These are phyloP conservation scores for Phymatocera aterrima DNA, from an alignment of 2,888 invertebrate species.

Conservation along the genomic window DNA sequence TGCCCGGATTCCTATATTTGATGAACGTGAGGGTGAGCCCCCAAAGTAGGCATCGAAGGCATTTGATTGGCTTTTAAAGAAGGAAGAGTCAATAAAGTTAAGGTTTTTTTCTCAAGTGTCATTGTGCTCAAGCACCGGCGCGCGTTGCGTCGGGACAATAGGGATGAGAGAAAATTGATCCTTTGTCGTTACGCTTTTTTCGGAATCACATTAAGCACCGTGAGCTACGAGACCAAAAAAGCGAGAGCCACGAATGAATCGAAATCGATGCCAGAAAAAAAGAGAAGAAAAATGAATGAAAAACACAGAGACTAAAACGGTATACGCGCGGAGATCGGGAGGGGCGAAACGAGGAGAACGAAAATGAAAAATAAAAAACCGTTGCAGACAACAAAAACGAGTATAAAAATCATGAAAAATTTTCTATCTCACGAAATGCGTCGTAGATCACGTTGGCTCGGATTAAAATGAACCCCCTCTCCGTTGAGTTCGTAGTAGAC, in stretches of 20 bases:
- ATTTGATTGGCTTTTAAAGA: constrained; percentile 62
- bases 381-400: not conserved
- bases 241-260: not conserved
- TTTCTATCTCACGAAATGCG: not conserved
- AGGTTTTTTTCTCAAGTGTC: constrained; percentile 56
- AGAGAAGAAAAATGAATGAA: not conserved
- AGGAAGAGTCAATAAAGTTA: constrained; percentile 62
- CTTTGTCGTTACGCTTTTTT: constrained; percentile 55
- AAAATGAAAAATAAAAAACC: not conserved
- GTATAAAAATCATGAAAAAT: not conserved
- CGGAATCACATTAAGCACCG: constrained; percentile 45
- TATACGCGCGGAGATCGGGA: too few species aligned
- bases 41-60: constrained; percentile 61
- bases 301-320: not conserved
- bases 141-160: constrained; percentile 18
- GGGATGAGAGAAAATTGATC: constrained; percentile 41
- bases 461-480: not conserved
- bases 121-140: constrained; percentile 29
- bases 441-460: not conserved
- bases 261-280: not conserved
- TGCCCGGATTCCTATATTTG: constrained; percentile 53
- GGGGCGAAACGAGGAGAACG: too few species aligned
- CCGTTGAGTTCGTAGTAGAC: not conserved
- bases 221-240: constrained; percentile 10
- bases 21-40: constrained; percentile 49